Base-by-base conservation (phyloP, 2,113 vertebrate genomes). In the Entelurus aequoreus region DNA sequence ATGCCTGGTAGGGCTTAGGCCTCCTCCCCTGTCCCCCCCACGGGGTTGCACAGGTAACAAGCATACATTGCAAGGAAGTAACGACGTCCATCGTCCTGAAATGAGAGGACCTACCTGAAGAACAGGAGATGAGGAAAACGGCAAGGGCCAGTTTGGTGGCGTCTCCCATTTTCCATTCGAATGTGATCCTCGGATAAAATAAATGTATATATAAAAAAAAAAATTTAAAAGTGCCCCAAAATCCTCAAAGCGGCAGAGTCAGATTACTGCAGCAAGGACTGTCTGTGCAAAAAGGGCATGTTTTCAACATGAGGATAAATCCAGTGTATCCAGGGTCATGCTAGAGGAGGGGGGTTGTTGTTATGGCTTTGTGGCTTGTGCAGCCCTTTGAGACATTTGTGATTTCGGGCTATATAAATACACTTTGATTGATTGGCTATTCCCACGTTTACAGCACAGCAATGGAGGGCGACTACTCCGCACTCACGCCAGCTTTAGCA, bases 111-210 rank as follows among this genome's bases (percentile, higher is more conserved):
- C 91, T 90, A 98, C 96, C 97, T 94, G 97, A 99, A 83, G 95
- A 98, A 71, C 94, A 99, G 62, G 97, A 98, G 91, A 98, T 94
- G 87, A 98, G 95, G 92, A 99, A 95, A 82, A 99, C 95, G 69
- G 96, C 96, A 48, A 98, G 93, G 83, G 94, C 95, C 90, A 99
- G 92, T 90, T 99, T 98, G 69, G 94, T 95, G 87, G 94, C 96
- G 88, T 94, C 94, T 93, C 96, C 96, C 97, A 99, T 99, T 90
- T 94, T 97, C 92, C 90, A 83, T 81, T 73, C 81, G 81, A 88
- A 79, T 83, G 38, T 21, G 84, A 82, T 79, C 82, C 79, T 69
- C 71, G 69, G 60, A 65, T 56, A 67, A 16, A 40, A 57, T 50
- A 28, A 61, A 35, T 28, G 28, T 28, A 28, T 28, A 28, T 28